Conservation (phyloP, 92 coral and sea anemone genomes). For the Porites evermanni region DNA sequence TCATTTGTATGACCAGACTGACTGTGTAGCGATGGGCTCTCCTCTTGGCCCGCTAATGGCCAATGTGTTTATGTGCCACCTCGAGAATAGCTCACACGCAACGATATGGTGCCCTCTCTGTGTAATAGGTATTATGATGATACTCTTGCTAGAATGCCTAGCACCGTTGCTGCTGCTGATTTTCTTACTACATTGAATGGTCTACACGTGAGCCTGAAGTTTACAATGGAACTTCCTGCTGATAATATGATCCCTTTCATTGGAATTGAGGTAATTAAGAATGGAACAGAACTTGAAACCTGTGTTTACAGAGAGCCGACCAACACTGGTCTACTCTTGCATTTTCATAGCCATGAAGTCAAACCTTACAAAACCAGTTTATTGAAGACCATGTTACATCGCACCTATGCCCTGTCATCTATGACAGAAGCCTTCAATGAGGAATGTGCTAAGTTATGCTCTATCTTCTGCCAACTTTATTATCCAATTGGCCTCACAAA, state of each 20-base stretch:
- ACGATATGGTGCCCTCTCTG: neutral
- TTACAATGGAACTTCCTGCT: neutral
- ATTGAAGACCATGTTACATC: neutral
- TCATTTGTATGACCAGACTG: no score
- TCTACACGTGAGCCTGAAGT: neutral
- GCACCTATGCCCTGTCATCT: neutral
- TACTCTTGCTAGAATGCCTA: neutral
- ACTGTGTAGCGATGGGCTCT: no score
- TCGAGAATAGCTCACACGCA: neutral
- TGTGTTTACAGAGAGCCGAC: neutral
- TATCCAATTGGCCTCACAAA: neutral
- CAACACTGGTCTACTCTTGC: neutral
- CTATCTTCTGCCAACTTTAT: no score
- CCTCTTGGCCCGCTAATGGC: no score
- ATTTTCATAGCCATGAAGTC: neutral
- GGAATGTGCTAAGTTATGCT: no score
- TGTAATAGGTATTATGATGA: neutral
- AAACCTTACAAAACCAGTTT: neutral
- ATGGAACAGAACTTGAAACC: no score
- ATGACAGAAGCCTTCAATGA: no score
- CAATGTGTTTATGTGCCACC: no score
- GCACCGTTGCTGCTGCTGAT: neutral
- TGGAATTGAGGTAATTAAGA: no score
- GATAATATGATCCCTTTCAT: no score
- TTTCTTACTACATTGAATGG: neutral